These are phyloP conservation scores for Nyctibius bracteatus DNA, from an alignment of 2,113 vertebrate genomes.

Conservation along the genomic window DNA sequence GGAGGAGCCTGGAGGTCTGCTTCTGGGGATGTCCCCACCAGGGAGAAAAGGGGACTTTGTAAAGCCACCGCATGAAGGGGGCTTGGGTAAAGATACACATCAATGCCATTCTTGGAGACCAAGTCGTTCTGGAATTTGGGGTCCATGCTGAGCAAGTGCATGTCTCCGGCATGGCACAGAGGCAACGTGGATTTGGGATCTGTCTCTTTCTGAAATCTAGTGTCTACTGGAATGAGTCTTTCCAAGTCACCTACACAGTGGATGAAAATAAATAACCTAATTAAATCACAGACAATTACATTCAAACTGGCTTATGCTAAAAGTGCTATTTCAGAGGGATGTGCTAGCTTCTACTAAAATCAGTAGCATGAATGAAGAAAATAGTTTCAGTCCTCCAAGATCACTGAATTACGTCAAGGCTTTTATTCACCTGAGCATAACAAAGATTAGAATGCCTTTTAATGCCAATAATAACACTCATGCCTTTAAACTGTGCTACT, in stretches of 20 bases:
- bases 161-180: conserved; percentile 21
- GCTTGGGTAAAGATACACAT: conserved; percentile 91
- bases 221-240: conserved; percentile 58
- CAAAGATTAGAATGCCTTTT: neutral
- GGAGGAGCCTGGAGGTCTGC: neutral
- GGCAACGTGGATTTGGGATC: conserved; percentile 51
- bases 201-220: conserved; percentile 59
- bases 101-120: conserved; percentile 80
- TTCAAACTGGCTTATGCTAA: neutral
- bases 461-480: neutral
- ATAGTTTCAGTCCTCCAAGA: neutral
- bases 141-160: conserved; percentile 62
- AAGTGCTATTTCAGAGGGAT: neutral
- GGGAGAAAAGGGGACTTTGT: conserved; percentile 89
- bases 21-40: conserved; percentile 39
- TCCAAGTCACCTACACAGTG: conserved; percentile 86
- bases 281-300: conserved; percentile 17
- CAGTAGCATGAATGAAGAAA: neutral
- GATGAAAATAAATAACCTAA: neutral
- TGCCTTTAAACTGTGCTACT: neutral
- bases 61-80: conserved; percentile 93
- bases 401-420: neutral
- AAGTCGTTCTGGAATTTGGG: conserved; percentile 85
- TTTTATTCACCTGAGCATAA: neutral
- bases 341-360: neutral